Percentiles rank a stretch among this genome's conserved stretches.
Conservation (phyloP, 2,797 vertebrate genomes). For the Galagoides demidoff region DNA sequence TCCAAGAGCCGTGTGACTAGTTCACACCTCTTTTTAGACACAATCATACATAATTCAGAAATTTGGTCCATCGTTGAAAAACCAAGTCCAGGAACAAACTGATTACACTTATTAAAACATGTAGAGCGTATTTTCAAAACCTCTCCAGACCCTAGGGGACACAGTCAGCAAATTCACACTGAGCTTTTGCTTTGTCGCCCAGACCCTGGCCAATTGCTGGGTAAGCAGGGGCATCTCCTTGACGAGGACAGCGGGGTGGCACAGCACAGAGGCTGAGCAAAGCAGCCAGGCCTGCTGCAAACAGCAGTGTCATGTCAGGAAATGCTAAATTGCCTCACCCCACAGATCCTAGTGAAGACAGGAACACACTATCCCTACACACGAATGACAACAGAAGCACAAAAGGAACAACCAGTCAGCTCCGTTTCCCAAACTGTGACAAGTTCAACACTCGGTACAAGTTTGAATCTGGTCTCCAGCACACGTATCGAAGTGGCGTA, state of each 20-base stretch:
- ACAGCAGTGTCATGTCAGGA: background rate
- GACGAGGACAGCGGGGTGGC: background rate
- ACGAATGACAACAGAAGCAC: background rate
- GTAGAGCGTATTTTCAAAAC: background rate
- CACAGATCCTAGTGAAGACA: background rate
- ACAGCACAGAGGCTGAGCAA: background rate
- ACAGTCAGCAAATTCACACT: background rate
- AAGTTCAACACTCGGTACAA: background rate
- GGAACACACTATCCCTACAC: too few species aligned
- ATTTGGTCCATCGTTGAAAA: slow-evolving; percentile 20
- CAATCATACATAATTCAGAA: slow-evolving; percentile 27
- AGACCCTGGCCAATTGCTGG: background rate
- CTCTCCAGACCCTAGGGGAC: background rate
- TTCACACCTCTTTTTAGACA: background rate
- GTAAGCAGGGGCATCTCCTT: background rate
- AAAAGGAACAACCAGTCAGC: background rate
- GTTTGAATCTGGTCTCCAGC: background rate
- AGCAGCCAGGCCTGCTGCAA: background rate
- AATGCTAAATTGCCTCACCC: background rate
- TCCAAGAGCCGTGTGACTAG: background rate
- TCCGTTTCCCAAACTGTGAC: background rate
- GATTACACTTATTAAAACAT: slow-evolving; percentile 24
- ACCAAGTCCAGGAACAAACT: background rate
- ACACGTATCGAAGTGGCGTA: fast-evolving
- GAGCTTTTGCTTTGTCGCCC: background rate